Base-by-base conservation (phyloP, 2,113 vertebrate species). In the Oryzias woworae region DNA sequence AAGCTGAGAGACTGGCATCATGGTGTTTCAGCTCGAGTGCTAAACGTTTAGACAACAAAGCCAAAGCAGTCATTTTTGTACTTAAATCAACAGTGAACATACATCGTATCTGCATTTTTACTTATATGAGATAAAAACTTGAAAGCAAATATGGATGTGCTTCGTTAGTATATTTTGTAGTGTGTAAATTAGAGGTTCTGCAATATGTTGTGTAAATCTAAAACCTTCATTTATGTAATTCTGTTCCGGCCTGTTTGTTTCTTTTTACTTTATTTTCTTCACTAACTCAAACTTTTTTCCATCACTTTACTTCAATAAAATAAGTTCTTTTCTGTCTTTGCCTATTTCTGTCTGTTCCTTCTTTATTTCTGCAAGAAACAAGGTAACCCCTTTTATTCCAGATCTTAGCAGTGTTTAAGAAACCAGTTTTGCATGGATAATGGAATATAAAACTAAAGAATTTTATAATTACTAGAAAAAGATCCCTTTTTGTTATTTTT, bases 1-100 rank as follows among this genome's bases (percentile, higher is more conserved):
- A 94, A 95, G 91, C 96, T 98, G 88, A 95, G 96, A 88, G 94
- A 98, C 88, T 96, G 96, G 96, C 96, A 98, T 90, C 97, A 98
- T 64, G 95, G 90, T 64, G 94, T 96, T 85, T 98, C 95, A 85
- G 96, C 97, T 75, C 93, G 94, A 82, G 90, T 93, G 84, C 94
- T 98, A 82, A 98, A 98, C 66, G 94, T 98, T 60, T 88, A 95
- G 87, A 94, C 89, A 90, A 84, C 80, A 71, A 66, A 75, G 14
- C 20, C 28, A 59, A 20, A 20, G n/a, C 20, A 18, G 6, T 48
- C 10, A 20, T 8, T 48, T 48, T 48, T 18, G 20, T 17, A 20
- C 16, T 36, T 36, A 12, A 10, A 36, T 36, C 10, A 8, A 36
- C 8, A 28, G 26, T 5, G 26, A 28, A 4, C 26, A 1, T 50